Evolutionary conservation across 2,113 vertebrate species (phyloP).

Genomic region (Lepus americanus): DNA sequence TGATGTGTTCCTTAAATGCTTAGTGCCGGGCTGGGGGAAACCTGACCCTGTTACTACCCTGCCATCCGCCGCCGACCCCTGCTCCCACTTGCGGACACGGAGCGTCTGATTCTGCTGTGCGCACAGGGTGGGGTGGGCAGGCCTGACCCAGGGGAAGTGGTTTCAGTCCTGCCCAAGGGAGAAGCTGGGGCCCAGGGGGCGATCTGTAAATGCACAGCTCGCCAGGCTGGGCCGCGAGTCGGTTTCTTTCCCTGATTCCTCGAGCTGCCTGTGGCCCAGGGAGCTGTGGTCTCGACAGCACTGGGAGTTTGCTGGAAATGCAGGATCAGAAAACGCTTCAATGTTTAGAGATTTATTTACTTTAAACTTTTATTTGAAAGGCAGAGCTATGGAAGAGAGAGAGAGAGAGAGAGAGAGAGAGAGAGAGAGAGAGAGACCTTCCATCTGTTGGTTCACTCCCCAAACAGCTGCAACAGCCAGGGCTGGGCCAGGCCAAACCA

Average conservation of each 20-base stretch:
- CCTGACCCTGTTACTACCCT: background rate
- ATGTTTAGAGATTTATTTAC: too few species aligned
- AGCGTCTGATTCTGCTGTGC: background rate
- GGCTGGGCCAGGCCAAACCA: too few species aligned
- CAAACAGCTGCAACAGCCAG: too few species aligned
- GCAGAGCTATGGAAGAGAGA: too few species aligned
- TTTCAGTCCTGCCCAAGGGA: background rate
- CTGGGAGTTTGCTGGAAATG: background rate
- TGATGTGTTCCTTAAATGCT: constrained; percentile 1
- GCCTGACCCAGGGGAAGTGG: background rate
- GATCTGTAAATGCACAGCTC: background rate
- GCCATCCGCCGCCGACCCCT: background rate
- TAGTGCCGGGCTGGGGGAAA: background rate
- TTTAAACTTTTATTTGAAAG: too few species aligned
- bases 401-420: too few species aligned
- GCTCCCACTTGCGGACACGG: background rate
- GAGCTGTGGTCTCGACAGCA: background rate
- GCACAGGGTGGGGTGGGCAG: background rate
- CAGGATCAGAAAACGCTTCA: background rate
- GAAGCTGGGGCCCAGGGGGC: background rate
- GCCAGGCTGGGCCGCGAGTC: background rate
- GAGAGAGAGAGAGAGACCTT: too few species aligned
- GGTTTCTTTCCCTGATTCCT: background rate
- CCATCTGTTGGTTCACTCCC: too few species aligned
- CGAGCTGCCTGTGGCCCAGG: background rate